Base-by-base conservation (phyloP, 2,888 invertebrate species). In the Adineta ricciae region DNA sequence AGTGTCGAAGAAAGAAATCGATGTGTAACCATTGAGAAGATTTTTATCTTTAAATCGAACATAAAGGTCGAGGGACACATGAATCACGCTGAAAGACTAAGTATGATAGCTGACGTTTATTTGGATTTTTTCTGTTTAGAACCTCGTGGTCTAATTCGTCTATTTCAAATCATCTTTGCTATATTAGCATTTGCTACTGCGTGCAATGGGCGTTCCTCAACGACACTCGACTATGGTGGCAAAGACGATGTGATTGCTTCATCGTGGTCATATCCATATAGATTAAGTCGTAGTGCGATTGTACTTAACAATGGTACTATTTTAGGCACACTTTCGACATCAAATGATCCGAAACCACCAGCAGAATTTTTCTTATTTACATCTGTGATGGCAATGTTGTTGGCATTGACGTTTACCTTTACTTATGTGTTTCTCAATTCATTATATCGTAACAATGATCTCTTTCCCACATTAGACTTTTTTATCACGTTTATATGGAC, bases 311-410 rank as follows among this genome's bases (percentile, higher is more conserved):
- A 46, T 46, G 46, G 36, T 14, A 1, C 24, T 0, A 1, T 1
- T 0, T 16, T 32, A 50, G 21, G 5, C 1, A 32, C 64, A 64
- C 27, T 78, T 41, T 78, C 78, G 9, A 32, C 36, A 21, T 1
- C 54, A 14, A 84, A 82, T n/a, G 73, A 78, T 56, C 72, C 72
- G 50, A 86, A 87, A 78, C 86, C 89, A 0, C 85, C 89, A 3
- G 87, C 93, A 1, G 92, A 92, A 90, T 94, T 94, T 91, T 94
- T 93, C 89, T 93, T 94, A 73, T 92, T 93, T 84, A 93, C 93
- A 86, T 93, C 94, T 52, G 93, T 93, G 52, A 90, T 94, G 84
- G 92, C 93, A n/a, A 92, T 94, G 89, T 90, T 94, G 72, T 93
- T 46, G 11, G 46, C 8, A 46, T 46, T 92, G 87, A 90, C 91